Percentiles rank a stretch among this genome's conserved stretches.
Conservation (phyloP, 1,140 invertebrate species). For the Contarinia nasturtii region DNA sequence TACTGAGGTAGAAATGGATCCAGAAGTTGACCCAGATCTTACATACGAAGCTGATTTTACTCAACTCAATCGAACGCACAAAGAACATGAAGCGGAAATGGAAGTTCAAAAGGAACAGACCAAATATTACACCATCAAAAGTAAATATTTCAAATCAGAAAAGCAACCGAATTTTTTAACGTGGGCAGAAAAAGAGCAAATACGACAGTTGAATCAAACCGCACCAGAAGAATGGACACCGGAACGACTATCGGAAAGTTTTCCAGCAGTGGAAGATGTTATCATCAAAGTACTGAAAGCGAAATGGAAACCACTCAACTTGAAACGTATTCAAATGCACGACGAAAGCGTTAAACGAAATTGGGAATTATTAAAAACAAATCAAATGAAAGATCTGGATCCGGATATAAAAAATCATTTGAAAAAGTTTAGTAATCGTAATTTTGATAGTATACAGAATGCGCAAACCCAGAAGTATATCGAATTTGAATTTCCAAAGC, state of each 20-base stretch:
- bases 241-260: slow-evolving; percentile 53
- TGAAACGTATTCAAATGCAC: slow-evolving; percentile 34
- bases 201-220: slow-evolving; percentile 40
- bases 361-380: slow-evolving; percentile 39
- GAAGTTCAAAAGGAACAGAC: slow-evolving; percentile 22
- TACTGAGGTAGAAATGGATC: too few relatives aligned
- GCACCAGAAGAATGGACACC: slow-evolving; percentile 54
- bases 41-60: slow-evolving; percentile 6
- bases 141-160: slow-evolving; percentile 50
- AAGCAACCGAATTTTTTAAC: slow-evolving; percentile 55
- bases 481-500: slow-evolving; percentile 12
- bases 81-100: neutral
- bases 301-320: slow-evolving; percentile 36
- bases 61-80: neutral
- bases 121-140: slow-evolving; percentile 37
- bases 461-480: neutral
- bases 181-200: slow-evolving; percentile 67
- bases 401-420: slow-evolving; percentile 33
- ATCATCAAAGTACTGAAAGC: slow-evolving; percentile 38
- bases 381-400: slow-evolving; percentile 27
- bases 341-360: slow-evolving; percentile 42
- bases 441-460: slow-evolving; percentile 9
- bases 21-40: neutral
- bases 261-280: slow-evolving; percentile 45
- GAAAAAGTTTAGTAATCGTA: slow-evolving; percentile 35